Evolutionary conservation across 2,888 invertebrate species (phyloP), one percentile per base, ranked within the genome.

Genomic region (Hydropsyche betteni): DNA sequence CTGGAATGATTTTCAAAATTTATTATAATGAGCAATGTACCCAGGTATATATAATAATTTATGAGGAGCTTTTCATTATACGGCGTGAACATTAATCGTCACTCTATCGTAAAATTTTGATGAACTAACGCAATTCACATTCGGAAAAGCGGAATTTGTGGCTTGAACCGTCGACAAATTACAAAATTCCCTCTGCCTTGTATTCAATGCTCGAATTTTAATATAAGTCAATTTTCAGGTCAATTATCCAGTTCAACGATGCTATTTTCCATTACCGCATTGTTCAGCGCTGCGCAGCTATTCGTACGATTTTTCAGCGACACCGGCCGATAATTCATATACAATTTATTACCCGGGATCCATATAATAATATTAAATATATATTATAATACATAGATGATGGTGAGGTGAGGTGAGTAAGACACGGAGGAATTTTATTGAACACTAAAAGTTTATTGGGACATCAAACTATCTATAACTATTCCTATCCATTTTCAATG

Each of bases 221-320:
- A 58, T 58, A 16, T 6, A 58, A 58, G 58, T 16, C 16, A 58
- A 58, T 24, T 64, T 64, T 36, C 64, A 64, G 64, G 64, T 64
- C 64, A 64, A 64, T 64, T 64, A 64, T 64, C 64, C 64, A 64
- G 64, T 36, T 64, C 64, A 64, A 64, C 64, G 64, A 64, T 64
- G 64, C n/a, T 64, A 64, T 64, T 64, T 64, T 64, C 64, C 64
- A 64, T 64, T 64, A 64, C 36, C 64, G 36, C 36, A 36, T 64
- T 64, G 64, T 64, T 64, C 64, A 36, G 64, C 64, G 34, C 36
- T 10, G 34, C 36, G 12, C 36, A 36, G 34, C 64, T 36, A 34
- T 64, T 64, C 64, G 10, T 64, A n/a, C 34, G 36, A 64, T 64
- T 64, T 64, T 64, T 64, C 64, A 64, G 34, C 64, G 64, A 64